phyloP scores from a whole-genome alignment of 30 jellyfish, hydroid and myxozoan species.

The Rhopilema esculentum region DNA sequence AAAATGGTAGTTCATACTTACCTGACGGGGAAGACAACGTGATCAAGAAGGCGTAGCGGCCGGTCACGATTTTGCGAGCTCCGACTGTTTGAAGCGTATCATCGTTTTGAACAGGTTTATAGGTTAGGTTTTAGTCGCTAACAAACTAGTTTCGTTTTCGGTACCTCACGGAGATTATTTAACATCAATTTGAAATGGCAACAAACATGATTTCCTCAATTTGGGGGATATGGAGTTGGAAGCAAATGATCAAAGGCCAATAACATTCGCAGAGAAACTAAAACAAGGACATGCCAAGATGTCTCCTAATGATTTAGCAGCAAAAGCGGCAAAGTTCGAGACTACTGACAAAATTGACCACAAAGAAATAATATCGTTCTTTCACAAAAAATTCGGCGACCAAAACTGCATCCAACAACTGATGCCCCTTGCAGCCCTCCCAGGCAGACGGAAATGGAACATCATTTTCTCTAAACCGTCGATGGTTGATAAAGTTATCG shows the following conservation, averaged over 20 bases:
- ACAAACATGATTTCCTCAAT: not conserved
- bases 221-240: not conserved
- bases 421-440: not conserved
- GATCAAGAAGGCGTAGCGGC: not conserved
- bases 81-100: not conserved
- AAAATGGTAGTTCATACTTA: too few species aligned
- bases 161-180: not conserved
- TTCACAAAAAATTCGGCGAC: not conserved
- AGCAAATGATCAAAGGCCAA: not conserved
- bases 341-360: not conserved
- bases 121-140: not conserved
- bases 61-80: not conserved
- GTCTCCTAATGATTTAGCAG: not conserved
- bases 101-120: not conserved
- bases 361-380: not conserved
- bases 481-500: not conserved
- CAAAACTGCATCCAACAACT: not conserved
- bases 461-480: not conserved
- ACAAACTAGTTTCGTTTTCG: not conserved
- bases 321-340: not conserved
- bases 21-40: slow-evolving; percentile 19
- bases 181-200: not conserved
- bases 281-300: not conserved
- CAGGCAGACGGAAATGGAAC: not conserved
- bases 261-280: not conserved